Percentiles rank a stretch among this genome's conserved stretches.
phyloP scores from a whole-genome alignment of 2,888 invertebrate genomes.

The Coenonympha glycerion region DNA sequence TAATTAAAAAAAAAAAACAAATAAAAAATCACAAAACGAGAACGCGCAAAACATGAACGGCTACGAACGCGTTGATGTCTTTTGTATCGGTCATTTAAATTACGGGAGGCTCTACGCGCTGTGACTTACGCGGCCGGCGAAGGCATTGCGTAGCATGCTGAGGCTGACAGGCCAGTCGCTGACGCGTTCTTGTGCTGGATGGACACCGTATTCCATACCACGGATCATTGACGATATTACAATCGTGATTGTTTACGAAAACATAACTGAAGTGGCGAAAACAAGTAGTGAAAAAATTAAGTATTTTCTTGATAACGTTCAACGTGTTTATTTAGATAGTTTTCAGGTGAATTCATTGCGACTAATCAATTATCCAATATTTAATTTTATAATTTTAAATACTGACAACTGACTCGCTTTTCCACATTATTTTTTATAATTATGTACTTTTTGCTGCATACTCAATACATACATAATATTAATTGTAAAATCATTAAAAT shows the following conservation, averaged over 20 bases:
- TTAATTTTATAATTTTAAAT: too few species aligned
- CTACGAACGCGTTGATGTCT: conserved; percentile 30
- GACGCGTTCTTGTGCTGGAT: conserved; percentile 6
- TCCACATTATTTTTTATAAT: too few species aligned
- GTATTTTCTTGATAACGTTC: too few species aligned
- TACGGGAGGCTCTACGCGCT: conserved; percentile 21
- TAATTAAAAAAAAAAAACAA: neutral
- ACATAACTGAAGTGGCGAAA: neutral
- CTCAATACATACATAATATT: too few species aligned
- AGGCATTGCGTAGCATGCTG: neutral
- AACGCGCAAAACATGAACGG: neutral
- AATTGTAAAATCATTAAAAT: too few species aligned
- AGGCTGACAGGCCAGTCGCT: conserved; percentile 14
- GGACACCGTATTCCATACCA: neutral
- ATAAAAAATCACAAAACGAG: neutral
- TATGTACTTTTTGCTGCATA: too few species aligned
- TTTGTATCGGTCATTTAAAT: conserved; percentile 19
- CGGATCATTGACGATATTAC: neutral
- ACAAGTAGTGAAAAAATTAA: too few species aligned
- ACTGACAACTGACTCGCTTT: too few species aligned
- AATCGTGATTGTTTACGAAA: neutral
- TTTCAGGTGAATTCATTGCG: too few species aligned
- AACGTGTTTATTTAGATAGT: too few species aligned
- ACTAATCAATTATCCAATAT: too few species aligned
- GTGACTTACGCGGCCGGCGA: conserved; percentile 18